Evolutionary conservation across 2,113 vertebrate genomes (phyloP).

Genomic region (Henicopernis longicauda): DNA sequence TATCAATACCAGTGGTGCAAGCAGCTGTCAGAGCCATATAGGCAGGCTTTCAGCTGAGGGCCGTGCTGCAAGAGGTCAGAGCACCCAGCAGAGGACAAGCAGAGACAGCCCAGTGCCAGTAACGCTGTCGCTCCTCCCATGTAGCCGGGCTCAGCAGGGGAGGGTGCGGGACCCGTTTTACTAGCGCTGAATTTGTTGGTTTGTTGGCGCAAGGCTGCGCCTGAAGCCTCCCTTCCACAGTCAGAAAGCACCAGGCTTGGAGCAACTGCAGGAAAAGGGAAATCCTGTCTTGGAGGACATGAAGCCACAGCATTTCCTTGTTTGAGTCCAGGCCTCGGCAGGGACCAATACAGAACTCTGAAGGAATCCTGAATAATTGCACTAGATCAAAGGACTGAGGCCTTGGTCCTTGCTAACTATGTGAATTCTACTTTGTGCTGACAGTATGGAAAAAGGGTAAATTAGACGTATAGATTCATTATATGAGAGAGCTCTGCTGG

Average conservation of each 20-base stretch:
- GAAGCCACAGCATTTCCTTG: not conserved
- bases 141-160: not conserved
- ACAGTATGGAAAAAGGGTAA: not conserved
- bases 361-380: not conserved
- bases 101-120: fast-evolving
- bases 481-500: not conserved
- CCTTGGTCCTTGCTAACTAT: not conserved
- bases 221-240: not conserved
- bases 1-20: not conserved
- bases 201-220: not conserved
- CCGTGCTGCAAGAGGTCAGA: not conserved
- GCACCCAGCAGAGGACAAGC: not conserved
- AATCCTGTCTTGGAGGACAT: not conserved
- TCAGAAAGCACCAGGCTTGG: not conserved
- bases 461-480: not conserved
- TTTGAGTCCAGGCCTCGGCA: not conserved
- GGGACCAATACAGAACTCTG: not conserved
- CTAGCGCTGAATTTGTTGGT: fast-evolving
- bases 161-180: fast-evolving
- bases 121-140: not conserved
- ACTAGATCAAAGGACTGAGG: not conserved
- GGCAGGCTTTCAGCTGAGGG: not conserved
- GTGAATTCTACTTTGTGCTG: not conserved
- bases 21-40: not conserved
- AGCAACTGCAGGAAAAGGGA: not conserved